Evolutionary conservation across 23 tunicate species (phyloP).

Genomic region (Corella eumyota): DNA sequence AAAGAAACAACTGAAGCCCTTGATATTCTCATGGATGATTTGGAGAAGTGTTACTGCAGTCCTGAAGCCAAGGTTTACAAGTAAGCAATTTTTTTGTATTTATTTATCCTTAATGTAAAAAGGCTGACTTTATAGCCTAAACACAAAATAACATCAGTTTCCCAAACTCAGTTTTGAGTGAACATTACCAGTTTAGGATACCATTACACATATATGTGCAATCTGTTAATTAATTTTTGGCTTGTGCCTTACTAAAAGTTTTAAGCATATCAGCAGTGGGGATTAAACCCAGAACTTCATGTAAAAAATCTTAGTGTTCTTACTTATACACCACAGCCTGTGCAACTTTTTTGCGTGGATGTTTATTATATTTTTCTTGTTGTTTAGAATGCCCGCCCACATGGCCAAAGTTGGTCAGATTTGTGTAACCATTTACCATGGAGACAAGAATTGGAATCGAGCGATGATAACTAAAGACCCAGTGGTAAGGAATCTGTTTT

Average conservation of each 20-base stretch:
- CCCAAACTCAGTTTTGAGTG: no score
- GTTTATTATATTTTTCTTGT: no score
- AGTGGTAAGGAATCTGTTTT: slow-evolving; percentile 6
- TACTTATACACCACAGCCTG: no score
- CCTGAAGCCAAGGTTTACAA: slow-evolving; percentile 31
- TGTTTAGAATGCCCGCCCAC: slow-evolving; percentile 49
- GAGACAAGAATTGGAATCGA: slow-evolving; percentile 82
- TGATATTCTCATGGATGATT: slow-evolving; percentile 54
- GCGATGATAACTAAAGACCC: slow-evolving; percentile 39
- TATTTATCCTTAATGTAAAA: neutral
- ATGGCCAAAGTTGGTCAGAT: slow-evolving; percentile 40
- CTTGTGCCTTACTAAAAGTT: no score
- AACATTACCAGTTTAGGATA: no score
- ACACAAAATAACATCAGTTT: no score
- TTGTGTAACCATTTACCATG: slow-evolving; percentile 49
- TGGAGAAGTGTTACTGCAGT: slow-evolving; percentile 55
- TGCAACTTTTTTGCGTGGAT: no score
- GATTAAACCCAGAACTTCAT: no score
- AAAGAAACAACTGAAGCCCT: slow-evolving; percentile 58
- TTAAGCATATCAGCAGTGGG: no score
- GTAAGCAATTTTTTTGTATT: neutral
- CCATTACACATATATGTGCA: no score
- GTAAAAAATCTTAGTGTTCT: no score
- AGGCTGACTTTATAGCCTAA: neutral
- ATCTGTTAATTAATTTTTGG: neutral